Percentiles rank a stretch among this genome's conserved stretches.
phyloP scores from a whole-genome alignment of 2,797 vertebrate genomes.

The Acanthis flammea region DNA sequence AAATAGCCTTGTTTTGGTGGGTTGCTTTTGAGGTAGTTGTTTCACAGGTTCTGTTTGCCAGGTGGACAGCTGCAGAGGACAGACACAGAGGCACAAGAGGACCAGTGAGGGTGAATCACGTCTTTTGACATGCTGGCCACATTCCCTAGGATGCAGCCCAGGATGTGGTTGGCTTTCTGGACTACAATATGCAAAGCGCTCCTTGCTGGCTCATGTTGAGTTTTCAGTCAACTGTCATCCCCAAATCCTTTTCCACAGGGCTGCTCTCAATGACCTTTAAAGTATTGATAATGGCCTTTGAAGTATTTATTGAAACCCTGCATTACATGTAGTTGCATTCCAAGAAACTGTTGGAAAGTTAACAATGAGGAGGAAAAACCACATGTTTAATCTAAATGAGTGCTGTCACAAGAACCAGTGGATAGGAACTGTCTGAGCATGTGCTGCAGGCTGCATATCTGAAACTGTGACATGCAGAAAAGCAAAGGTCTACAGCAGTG shows the following conservation, averaged over 20 bases:
- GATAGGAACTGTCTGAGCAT: rapidly evolving
- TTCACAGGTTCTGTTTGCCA: background rate
- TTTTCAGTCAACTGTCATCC: background rate
- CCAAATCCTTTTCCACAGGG: background rate
- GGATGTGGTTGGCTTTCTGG: background rate
- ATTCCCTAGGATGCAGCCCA: background rate
- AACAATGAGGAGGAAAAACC: background rate
- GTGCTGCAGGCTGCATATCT: rapidly evolving
- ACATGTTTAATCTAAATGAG: background rate
- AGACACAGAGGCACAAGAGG: rapidly evolving
- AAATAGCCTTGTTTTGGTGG: background rate
- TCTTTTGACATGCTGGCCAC: background rate
- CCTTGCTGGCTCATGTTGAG: rapidly evolving
- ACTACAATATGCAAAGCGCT: background rate
- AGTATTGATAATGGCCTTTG: background rate
- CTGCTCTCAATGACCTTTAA: background rate
- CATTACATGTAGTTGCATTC: background rate
- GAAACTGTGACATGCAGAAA: background rate
- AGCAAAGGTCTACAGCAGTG: background rate
- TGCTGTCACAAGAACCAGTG: background rate
- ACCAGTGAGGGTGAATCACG: background rate
- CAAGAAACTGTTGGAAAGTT: background rate
- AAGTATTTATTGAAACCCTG: background rate
- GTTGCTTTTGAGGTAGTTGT: background rate
- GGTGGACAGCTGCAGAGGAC: background rate